Percentiles rank a stretch among this genome's conserved stretches.
Conservation (phyloP, 2,113 vertebrate genomes). For the Anseranas semipalmata region DNA sequence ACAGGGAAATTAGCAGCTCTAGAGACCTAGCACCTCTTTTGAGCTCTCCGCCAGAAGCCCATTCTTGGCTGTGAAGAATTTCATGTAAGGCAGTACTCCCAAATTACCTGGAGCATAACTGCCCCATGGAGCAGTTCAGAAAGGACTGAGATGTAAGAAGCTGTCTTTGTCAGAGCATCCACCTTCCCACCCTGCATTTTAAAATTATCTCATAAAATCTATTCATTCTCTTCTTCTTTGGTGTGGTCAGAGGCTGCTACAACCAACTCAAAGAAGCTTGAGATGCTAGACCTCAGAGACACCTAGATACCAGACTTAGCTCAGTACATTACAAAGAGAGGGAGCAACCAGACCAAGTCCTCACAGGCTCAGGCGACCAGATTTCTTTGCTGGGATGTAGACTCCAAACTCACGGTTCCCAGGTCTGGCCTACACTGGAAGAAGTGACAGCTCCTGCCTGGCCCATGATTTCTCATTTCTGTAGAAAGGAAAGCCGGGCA, state of each 20-base stretch:
- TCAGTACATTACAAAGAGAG: neutral
- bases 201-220: neutral
- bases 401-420: neutral
- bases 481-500: neutral
- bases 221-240: neutral
- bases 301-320: neutral
- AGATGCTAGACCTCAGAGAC: neutral
- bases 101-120: neutral
- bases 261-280: neutral
- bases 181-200: neutral
- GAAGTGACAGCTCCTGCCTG: neutral
- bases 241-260: neutral
- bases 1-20: accelerated
- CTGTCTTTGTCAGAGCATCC: neutral
- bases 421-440: neutral
- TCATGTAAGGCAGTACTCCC: neutral
- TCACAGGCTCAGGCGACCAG: neutral
- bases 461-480: neutral
- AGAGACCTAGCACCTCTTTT: neutral
- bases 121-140: neutral
- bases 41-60: neutral
- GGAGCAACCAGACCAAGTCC: too few species aligned
- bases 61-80: neutral
- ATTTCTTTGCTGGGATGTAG: neutral
- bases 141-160: neutral